Base-by-base conservation (phyloP, 2,888 invertebrate genomes). In the Nowickia ferox region DNA sequence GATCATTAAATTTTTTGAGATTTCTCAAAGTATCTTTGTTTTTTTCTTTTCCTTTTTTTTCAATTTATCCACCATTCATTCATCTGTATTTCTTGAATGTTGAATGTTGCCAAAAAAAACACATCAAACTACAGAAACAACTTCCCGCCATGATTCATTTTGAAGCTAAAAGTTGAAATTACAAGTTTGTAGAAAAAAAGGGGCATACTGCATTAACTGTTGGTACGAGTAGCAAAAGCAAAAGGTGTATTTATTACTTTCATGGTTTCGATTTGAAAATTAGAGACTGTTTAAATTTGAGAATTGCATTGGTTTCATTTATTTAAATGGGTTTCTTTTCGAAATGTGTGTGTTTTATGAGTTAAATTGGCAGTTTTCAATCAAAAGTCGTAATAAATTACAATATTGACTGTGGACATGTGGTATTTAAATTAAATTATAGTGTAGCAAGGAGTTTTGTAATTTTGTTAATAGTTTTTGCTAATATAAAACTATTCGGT, bases 101-200 rank as follows among this genome's bases (percentile, higher is more conserved):
- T n/a, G 6, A 61, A 40, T 1, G 1, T 48, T 48, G 48, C 9
- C n/a, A 59, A 40, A 40, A 9, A 8, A 19, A 19, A 53, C 1
- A 11, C 8, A 9, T 59, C n/a, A 2, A 38, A n/a, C 59, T 38
- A 8, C 38, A 51, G n/a, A 42, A 71, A 1, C 71, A 71, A 57
- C 57, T 57, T 55, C 44, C n/a, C 38, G 38, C 15, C 51, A 66
- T 66, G 30, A 51, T 44, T 55, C n/a, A 57, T 57, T 57, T 46
- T 30, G 9, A 30, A 30, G 22, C 22, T 5, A 30, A 30, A n/a
- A 42, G 44, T 57, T 71, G 22, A 57, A 57, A 44, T 57, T 71
- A 44, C 55, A 55, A 55, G 11, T 42, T n/a, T 71, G 57, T 22
- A 30, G 44, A 57, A n/a, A n/a, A n/a, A n/a, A n/a, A 22, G 69